Evolutionary conservation across 2,797 vertebrate species (phyloP), one percentile per base, ranked within the genome.

Genomic region (Bucorvus abyssinicus): DNA sequence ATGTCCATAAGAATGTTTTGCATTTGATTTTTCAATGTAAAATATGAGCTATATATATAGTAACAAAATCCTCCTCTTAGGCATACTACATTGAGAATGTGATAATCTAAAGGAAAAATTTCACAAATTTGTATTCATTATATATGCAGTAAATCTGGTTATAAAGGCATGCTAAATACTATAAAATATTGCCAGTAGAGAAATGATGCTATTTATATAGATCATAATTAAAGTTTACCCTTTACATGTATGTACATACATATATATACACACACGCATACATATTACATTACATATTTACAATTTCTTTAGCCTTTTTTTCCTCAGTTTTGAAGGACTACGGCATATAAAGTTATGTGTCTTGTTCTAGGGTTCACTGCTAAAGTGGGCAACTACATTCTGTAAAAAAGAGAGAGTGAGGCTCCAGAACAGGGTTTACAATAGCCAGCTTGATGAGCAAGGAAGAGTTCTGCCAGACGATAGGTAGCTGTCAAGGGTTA

Each of bases 61-160:
- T 86, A 74, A 91, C 23, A 95, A 89, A 84, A 15, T 79, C 15
- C 16, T 56, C 69, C 69, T 92, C 79, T 40, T 94, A 78, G 29
- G 7, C 42, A 87, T 91, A 83, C 60, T 84, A 34, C 87, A 38
- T 92, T 95, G 96, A 77, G 42, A 91, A 91, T 42, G 56, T 13
- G 0, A 69, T 89, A 75, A 71, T 78, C 45, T 85, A 40, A 80
- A 71, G 9, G 24, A 86, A 42, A 73, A 73, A 75, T 49, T 53
- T 92, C 55, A 92, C 55, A 47, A 60, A 94, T 76, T 87, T 91
- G 6, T 90, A 70, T 64, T 77, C 29, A 53, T 82, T 92, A n/a
- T 78, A 55, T 65, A 70, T 93, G 94, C 88, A 95, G 67, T 94
- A 95, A 81, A 84, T 95, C 44, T 95, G 36, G 30, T 90, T 30